phyloP scores from a whole-genome alignment of 2,888 invertebrate genomes.

The Apodemia mormo region DNA sequence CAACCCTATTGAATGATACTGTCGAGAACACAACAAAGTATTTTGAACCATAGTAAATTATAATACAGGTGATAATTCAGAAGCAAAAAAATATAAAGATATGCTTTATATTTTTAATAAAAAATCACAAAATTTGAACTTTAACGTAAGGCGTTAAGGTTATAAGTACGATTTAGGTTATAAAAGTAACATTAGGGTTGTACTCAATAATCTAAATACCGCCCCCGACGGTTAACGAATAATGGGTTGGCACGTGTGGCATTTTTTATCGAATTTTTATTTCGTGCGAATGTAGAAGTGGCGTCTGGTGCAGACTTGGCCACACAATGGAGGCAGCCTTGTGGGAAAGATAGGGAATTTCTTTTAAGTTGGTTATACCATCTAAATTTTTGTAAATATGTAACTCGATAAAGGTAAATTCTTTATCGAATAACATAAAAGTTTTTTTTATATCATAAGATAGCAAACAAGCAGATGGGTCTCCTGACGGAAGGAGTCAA shows the following conservation, averaged over 20 bases:
- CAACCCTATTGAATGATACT: constrained; percentile 57
- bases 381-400: too few species aligned
- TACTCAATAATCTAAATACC: constrained; percentile 68
- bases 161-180: constrained; percentile 36
- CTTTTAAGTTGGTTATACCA: constrained; percentile 8
- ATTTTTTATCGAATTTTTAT: constrained; percentile 75
- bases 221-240: constrained; percentile 80
- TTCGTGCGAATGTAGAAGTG: constrained; percentile 73
- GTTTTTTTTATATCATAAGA: too few species aligned
- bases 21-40: constrained; percentile 30
- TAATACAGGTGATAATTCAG: not conserved
- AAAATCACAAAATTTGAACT: constrained; percentile 34
- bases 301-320: constrained; percentile 66
- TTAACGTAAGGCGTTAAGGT: constrained; percentile 35
- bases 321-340: constrained; percentile 50
- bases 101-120: not conserved
- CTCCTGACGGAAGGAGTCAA: too few species aligned
- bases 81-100: not conserved
- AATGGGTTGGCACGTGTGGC: constrained; percentile 74
- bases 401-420: too few species aligned
- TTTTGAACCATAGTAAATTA: constrained; percentile 34
- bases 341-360: constrained; percentile 27
- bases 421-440: too few species aligned
- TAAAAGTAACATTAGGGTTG: constrained; percentile 65
- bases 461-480: too few species aligned